These are phyloP conservation scores for Bostrychus sinensis DNA, from an alignment of 2,113 vertebrate genomes.

Conservation along the genomic window DNA sequence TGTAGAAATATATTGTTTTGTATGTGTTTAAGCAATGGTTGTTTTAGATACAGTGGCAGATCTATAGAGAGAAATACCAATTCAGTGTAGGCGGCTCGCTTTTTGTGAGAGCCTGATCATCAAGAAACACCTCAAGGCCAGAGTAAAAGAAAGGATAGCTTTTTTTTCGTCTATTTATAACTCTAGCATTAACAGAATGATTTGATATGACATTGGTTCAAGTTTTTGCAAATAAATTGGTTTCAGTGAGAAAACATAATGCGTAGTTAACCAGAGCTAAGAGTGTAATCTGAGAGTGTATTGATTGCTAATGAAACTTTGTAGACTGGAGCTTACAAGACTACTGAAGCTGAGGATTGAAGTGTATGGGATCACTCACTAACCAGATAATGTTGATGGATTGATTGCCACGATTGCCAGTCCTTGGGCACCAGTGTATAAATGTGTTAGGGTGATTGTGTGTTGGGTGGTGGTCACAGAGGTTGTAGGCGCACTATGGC, in stretches of 20 bases:
- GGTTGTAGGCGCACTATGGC: too few relatives aligned
- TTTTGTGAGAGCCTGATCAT: slow-evolving; percentile 58
- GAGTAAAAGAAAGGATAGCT: not conserved
- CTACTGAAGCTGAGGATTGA: too few relatives aligned
- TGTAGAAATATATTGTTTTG: too few relatives aligned
- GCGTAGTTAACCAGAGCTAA: not conserved
- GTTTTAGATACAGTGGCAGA: slow-evolving; percentile 66
- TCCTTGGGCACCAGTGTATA: too few relatives aligned
- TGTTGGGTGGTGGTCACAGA: too few relatives aligned
- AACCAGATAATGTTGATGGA: too few relatives aligned
- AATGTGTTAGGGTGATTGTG: too few relatives aligned
- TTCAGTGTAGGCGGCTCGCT: slow-evolving; percentile 42
- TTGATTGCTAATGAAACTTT: not conserved
- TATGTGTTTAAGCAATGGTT: slow-evolving; percentile 50
- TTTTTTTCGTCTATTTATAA: not conserved
- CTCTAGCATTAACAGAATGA: not conserved
- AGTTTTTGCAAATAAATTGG: not conserved
- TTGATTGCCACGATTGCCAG: too few relatives aligned
- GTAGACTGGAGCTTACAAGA: not conserved
- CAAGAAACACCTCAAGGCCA: slow-evolving; percentile 51
- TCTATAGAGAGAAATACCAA: slow-evolving; percentile 47
- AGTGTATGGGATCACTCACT: too few relatives aligned
- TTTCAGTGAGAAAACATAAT: not conserved
- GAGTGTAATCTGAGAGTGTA: not conserved
- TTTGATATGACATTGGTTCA: not conserved